These are phyloP conservation scores for Lasioglossum oenotherae DNA, from an alignment of 2,888 invertebrate species.

Conservation along the genomic window DNA sequence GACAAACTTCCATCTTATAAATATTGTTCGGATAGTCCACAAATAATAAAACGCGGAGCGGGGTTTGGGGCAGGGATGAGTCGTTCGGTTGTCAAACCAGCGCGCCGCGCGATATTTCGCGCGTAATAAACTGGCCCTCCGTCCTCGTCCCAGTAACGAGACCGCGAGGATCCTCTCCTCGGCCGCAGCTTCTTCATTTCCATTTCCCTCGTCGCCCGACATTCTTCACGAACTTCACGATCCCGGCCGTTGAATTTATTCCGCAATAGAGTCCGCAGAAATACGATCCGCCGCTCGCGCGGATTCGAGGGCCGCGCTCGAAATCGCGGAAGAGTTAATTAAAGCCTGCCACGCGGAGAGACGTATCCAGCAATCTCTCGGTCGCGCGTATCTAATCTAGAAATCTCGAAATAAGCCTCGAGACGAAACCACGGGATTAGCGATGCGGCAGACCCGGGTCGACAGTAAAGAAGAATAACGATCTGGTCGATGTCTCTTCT, in stretches of 20 bases:
- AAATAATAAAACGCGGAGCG: not conserved
- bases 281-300: conserved; percentile 37
- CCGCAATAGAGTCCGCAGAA: conserved; percentile 41
- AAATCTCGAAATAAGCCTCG: conserved; percentile 49
- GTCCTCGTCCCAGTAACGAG: conserved; percentile 16
- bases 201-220: conserved; percentile 48
- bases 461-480: conserved; percentile 53
- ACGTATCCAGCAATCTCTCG: conserved; percentile 54
- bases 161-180: not conserved
- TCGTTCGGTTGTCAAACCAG: conserved; percentile 13
- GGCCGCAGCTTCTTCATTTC: conserved; percentile 22
- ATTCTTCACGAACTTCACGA: conserved; percentile 38
- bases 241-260: conserved; percentile 47
- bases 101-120: not conserved
- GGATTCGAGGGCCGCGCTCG: conserved; percentile 44
- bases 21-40: not conserved
- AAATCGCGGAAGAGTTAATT: conserved; percentile 64
- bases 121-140: conserved; percentile 12
- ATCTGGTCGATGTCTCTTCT: conserved; percentile 37
- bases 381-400: conserved; percentile 40
- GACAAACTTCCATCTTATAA: not conserved
- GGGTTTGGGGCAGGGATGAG: not conserved
- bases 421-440: conserved; percentile 48
- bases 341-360: conserved; percentile 49
- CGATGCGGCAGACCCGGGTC: conserved; percentile 21